Conservation (phyloP, 2,888 invertebrate species). For the Andrena praecox region DNA sequence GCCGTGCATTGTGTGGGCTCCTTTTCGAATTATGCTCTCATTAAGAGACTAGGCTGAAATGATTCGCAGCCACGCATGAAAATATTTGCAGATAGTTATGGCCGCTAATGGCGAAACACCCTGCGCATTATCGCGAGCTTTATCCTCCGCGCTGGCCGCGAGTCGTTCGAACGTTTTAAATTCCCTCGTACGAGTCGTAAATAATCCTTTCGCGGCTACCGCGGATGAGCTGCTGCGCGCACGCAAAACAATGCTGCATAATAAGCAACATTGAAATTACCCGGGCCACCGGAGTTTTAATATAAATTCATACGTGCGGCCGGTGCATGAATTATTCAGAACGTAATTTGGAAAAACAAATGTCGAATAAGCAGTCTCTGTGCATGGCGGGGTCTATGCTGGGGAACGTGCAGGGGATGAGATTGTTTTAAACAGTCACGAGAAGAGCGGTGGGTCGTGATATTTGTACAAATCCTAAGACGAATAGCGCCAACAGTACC, state of each 20-base stretch:
- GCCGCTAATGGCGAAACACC: slow-evolving; percentile 1
- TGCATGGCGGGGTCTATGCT: not conserved
- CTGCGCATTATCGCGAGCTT: not conserved
- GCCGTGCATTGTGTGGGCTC: too few relatives aligned
- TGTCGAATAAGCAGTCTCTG: slow-evolving; percentile 58
- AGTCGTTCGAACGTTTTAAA: slow-evolving; percentile 39
- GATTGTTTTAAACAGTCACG: slow-evolving; percentile 32
- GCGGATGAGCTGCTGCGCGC: slow-evolving; percentile 10
- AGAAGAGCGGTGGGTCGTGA: slow-evolving; percentile 1
- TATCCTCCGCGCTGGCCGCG: not conserved
- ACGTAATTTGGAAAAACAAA: slow-evolving; percentile 74
- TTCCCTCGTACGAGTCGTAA: slow-evolving; percentile 39
- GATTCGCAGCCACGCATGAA: not conserved
- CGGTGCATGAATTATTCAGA: slow-evolving; percentile 75
- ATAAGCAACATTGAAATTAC: slow-evolving; percentile 67
- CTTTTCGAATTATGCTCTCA: not conserved
- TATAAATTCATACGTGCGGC: slow-evolving; percentile 76
- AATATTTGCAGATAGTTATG: not conserved
- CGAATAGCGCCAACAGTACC: not conserved
- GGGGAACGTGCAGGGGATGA: not conserved
- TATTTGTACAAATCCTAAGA: not conserved
- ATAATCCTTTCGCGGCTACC: slow-evolving; percentile 40
- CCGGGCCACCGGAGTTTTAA: slow-evolving; percentile 70
- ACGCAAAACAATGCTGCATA: slow-evolving; percentile 58
- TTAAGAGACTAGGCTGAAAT: not conserved